phyloP scores from a whole-genome alignment of 2,888 invertebrate species.

The Athetis lepigone region DNA sequence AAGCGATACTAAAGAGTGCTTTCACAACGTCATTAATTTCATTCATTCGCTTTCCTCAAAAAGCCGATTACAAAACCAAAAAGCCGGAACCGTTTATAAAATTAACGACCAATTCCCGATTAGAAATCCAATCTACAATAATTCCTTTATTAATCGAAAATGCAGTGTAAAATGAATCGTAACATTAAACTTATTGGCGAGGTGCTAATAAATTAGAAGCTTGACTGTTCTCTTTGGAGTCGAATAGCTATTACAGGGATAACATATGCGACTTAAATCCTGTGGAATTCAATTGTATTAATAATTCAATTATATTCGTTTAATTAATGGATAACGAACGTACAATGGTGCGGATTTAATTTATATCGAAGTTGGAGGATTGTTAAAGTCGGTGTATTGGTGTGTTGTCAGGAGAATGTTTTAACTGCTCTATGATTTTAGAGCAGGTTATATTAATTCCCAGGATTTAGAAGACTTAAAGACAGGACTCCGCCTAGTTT shows the following conservation, averaged over 20 bases:
- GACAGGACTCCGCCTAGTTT: too few relatives aligned
- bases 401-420: conserved; percentile 1
- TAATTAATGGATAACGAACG: conserved; percentile 68
- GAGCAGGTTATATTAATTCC: conserved; percentile 7
- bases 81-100: conserved; percentile 34
- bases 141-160: conserved; percentile 60
- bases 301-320: conserved; percentile 68
- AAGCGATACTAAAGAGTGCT: too few relatives aligned
- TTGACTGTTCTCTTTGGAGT: conserved; percentile 50
- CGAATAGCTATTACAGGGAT: conserved; percentile 63
- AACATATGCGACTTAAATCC: conserved; percentile 66
- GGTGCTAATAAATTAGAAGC: conserved; percentile 51
- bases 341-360: conserved; percentile 54
- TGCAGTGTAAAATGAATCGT: conserved; percentile 55
- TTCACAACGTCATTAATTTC: too few relatives aligned
- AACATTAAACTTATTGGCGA: conserved; percentile 57
- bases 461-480: too few relatives aligned
- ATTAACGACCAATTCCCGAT: conserved; percentile 43
- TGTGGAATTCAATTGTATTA: conserved; percentile 69
- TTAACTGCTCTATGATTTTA: conserved; percentile 6
- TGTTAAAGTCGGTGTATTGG: conserved; percentile 32
- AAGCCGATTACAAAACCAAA: conserved; percentile 11
- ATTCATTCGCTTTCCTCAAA: too few relatives aligned
- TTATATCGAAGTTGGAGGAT: conserved; percentile 37
- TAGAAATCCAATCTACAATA: conserved; percentile 57